These are phyloP conservation scores for Dissostichus mawsoni DNA, from an alignment of 2,113 vertebrate species.

Conservation along the genomic window DNA sequence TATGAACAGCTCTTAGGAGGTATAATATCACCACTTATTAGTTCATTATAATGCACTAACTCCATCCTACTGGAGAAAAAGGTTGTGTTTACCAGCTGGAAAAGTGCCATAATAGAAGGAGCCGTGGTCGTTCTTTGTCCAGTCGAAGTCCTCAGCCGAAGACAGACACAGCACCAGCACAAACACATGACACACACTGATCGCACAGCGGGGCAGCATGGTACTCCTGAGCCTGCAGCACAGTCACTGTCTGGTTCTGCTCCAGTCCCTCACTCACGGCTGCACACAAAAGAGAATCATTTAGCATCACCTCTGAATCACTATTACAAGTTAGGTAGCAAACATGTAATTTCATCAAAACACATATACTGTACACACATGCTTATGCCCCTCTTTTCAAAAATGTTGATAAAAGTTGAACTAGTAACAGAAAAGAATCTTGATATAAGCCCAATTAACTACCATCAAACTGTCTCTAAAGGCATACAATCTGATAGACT, in stretches of 20 bases:
- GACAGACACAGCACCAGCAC: constrained; percentile 81
- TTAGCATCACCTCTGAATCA: constrained; percentile 11
- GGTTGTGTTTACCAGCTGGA: constrained; percentile 84
- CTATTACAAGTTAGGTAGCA: background rate
- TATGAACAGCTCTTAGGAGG: background rate
- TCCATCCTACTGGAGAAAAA: background rate
- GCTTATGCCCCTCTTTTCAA: background rate
- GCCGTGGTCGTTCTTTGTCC: constrained; percentile 88
- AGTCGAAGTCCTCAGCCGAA: constrained; percentile 84
- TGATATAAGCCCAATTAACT: constrained; percentile 24
- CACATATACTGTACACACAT: background rate
- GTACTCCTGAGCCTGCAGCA: constrained; percentile 70
- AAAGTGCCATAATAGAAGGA: constrained; percentile 96
- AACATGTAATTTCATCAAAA: background rate
- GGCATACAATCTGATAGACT: constrained; percentile 60
- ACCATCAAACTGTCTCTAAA: constrained; percentile 48
- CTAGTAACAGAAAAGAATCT: background rate
- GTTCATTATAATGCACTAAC: background rate
- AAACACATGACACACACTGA: constrained; percentile 81
- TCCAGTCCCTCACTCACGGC: constrained; percentile 56
- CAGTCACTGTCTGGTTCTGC: constrained; percentile 57
- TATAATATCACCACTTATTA: background rate
- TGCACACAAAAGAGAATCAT: constrained; percentile 41
- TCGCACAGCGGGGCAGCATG: constrained; percentile 65
- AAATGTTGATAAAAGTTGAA: background rate